phyloP scores from a whole-genome alignment of 2,113 vertebrate genomes.

The Platysteira castanea region DNA sequence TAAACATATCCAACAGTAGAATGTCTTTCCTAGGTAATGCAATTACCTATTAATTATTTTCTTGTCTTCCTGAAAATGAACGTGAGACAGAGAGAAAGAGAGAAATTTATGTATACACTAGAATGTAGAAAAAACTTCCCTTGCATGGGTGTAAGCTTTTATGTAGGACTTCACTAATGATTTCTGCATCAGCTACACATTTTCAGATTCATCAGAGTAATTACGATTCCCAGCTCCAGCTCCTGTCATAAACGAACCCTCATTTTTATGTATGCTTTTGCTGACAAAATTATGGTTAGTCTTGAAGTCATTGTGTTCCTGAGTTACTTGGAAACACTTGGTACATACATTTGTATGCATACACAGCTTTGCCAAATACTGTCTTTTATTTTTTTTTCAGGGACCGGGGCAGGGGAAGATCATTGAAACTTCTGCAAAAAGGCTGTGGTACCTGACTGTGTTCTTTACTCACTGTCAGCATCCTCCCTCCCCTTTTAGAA shows the following conservation, averaged over 20 bases:
- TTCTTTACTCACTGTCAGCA: neutral
- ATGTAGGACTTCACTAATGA: neutral
- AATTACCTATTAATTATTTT: conserved; percentile 17
- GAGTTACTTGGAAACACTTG: neutral
- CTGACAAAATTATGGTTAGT: neutral
- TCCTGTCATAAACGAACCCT: neutral
- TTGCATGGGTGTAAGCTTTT: neutral
- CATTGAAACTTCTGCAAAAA: neutral
- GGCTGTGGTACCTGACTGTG: neutral
- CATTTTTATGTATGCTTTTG: neutral
- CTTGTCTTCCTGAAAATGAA: neutral
- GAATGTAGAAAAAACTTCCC: neutral
- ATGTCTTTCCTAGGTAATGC: neutral
- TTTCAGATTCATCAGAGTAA: neutral
- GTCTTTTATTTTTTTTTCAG: neutral
- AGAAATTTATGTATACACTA: neutral
- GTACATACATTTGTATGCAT: neutral
- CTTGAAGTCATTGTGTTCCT: neutral
- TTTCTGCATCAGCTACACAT: neutral
- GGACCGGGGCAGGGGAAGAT: rapidly evolving
- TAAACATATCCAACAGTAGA: neutral
- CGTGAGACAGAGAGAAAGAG: neutral
- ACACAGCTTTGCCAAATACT: neutral
- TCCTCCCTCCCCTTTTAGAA: neutral
- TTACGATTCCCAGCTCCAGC: neutral